phyloP scores from a whole-genome alignment of 2,797 vertebrate species.

The Rhinatrema bivittatum region DNA sequence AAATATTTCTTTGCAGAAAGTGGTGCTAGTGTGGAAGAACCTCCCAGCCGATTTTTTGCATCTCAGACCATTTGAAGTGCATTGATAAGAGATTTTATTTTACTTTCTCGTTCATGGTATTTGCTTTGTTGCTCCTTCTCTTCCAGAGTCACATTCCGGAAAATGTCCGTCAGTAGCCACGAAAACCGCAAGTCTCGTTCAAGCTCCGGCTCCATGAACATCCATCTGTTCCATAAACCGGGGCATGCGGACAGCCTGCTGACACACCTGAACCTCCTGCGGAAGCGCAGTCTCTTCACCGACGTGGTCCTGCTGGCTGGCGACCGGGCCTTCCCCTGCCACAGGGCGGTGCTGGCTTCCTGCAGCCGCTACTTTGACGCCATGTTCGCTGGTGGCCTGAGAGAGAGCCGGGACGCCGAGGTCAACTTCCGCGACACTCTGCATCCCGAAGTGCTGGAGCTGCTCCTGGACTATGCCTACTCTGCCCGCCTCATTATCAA shows the following conservation, averaged over 20 bases:
- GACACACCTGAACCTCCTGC: constrained; percentile 74
- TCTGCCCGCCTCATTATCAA: constrained; percentile 73
- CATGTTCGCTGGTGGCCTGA: constrained; percentile 71
- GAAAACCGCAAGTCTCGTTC: constrained; percentile 79
- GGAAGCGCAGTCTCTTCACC: constrained; percentile 68
- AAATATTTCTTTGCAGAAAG: no score
- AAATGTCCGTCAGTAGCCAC: constrained; percentile 75
- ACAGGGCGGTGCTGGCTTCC: constrained; percentile 73
- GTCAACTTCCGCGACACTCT: constrained; percentile 75
- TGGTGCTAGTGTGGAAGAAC: no score
- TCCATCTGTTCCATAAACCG: constrained; percentile 76
- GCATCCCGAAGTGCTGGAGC: constrained; percentile 75
- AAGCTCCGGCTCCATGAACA: constrained; percentile 79
- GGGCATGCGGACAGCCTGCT: constrained; percentile 72
- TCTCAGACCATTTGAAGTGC: no score
- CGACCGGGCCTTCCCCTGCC: constrained; percentile 63
- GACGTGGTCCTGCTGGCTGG: constrained; percentile 69
- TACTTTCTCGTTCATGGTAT: no score
- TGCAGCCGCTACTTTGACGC: constrained; percentile 79
- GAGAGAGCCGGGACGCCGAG: constrained; percentile 64
- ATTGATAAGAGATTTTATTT: no score
- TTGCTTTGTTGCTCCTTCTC: no score
- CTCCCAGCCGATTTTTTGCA: no score
- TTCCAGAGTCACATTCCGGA: no score
- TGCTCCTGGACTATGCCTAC: constrained; percentile 74